These are phyloP conservation scores for Candoia aspera DNA, from an alignment of 2,113 vertebrate species.

Conservation along the genomic window DNA sequence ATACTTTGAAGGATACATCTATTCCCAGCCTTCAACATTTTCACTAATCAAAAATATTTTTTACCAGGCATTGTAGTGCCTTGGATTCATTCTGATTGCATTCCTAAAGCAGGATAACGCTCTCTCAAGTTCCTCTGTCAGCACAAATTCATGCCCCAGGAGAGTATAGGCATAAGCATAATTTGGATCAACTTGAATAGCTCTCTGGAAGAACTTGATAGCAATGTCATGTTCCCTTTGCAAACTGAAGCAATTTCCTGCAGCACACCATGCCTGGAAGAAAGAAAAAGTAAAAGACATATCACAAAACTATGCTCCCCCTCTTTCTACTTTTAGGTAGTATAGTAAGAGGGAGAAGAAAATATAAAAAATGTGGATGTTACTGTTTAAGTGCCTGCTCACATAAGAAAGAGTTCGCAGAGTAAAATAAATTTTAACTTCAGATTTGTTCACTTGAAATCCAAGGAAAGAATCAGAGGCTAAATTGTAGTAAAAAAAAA, in stretches of 20 bases:
- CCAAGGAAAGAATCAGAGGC: rapidly evolving
- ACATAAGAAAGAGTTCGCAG: neutral
- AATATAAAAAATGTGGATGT: neutral
- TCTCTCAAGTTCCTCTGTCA: conserved; percentile 97
- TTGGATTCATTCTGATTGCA: conserved; percentile 92
- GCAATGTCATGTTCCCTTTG: conserved; percentile 97
- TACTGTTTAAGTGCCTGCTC: neutral
- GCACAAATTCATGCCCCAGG: conserved; percentile 93
- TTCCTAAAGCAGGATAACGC: conserved; percentile 95
- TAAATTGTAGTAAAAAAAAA: neutral
- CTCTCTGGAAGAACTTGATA: conserved; percentile 98
- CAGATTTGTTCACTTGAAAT: neutral
- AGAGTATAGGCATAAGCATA: conserved; percentile 97
- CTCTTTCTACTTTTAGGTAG: neutral
- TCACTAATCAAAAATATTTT: conserved; percentile 42
- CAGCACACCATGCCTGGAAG: conserved; percentile 93
- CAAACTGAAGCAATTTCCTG: conserved; percentile 98
- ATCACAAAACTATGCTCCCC: neutral
- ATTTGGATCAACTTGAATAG: conserved; percentile 97
- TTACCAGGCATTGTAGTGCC: conserved; percentile 97
- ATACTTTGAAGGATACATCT: neutral
- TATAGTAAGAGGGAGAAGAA: neutral
- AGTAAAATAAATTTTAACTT: neutral
- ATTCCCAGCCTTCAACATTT: neutral
- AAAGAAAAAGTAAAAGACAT: conserved; percentile 32